Base-by-base conservation (phyloP, 2,888 invertebrate species). In the Leptinotarsa juncta region DNA sequence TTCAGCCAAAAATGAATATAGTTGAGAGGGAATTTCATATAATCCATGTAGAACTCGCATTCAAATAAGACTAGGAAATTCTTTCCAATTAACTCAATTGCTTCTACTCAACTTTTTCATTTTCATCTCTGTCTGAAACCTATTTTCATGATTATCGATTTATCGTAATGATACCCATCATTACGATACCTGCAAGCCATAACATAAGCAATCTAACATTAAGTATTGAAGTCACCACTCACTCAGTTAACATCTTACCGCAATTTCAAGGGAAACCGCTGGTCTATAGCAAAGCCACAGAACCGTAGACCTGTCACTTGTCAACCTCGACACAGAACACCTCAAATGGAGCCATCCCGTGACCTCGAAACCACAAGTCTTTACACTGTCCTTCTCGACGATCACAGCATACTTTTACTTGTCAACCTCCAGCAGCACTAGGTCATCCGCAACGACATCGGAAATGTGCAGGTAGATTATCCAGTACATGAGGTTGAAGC, bases 401-500 rank as follows among this genome's bases (percentile, higher is more conserved):
- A 51, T 16, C 23, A 5, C 55, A 16, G 20, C 20, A 18, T 80
- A 81, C 81, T 51, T 80, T 85, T 92, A 93, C 90, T 93, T 90
- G 87, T 92, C 92, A 86, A 91, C 92, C 84, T 92, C 91, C 80
- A 95, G 91, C 86, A 95, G 91, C 87, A 96, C 96, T 89, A 97
- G 91, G 90, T 96, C 97, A 89, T 97, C 96, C 89, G 96, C 96
- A 85, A 97, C 96, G 86, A 96, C 96, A 91, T 97, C 97, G 87
- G 96, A 96, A 88, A 97, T 97, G 92, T 97, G 97, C 84, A 97
- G 92, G 89, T 97, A 97, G 87, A 97, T 97, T 89, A 97, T 97
- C 97, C 97, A 97, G 90, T 97, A 97, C 97, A 97, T 97, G 84
- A 97, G 93, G 90, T 99, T 99, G 92, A 99, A 99, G 90, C 98